Conservation (phyloP, 2,888 invertebrate species). For the Phasia obesa region DNA sequence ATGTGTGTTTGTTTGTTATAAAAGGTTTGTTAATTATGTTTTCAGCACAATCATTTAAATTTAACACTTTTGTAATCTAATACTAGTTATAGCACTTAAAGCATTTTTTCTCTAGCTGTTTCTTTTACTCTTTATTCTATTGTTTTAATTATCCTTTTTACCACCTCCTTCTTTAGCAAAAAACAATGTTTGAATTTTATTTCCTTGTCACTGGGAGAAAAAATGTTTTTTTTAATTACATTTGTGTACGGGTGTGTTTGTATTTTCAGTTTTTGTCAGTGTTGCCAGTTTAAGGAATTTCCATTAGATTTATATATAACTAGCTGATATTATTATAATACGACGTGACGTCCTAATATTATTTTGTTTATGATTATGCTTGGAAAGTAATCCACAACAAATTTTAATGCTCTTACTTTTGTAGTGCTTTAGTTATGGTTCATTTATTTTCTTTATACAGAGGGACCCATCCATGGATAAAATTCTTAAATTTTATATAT, state of each 20-base stretch:
- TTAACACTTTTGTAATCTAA: conserved; percentile 16
- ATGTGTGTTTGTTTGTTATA: not conserved
- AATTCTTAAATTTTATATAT: too few species aligned
- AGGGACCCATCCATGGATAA: too few species aligned
- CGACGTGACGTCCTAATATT: too few species aligned
- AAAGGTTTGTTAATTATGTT: not conserved
- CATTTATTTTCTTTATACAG: too few species aligned
- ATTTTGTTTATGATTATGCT: too few species aligned
- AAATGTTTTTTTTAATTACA: not conserved
- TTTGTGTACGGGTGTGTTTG: not conserved
- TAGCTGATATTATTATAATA: too few species aligned
- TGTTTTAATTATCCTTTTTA: conserved; percentile 61
- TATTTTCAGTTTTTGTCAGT: conserved; percentile 9
- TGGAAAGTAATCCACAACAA: too few species aligned
- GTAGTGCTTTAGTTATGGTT: too few species aligned
- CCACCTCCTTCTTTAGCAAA: conserved; percentile 17
- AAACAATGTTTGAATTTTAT: conserved; percentile 30
- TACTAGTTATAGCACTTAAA: not conserved
- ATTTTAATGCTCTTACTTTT: too few species aligned
- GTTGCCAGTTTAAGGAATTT: too few species aligned
- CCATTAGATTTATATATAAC: too few species aligned
- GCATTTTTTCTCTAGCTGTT: conserved; percentile 32
- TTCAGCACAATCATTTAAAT: not conserved
- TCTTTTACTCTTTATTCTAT: conserved; percentile 46
- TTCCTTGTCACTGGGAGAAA: conserved; percentile 12